A percentile compares a stretch with the other conserved stretches of the same genome.
Conservation (phyloP, 2,888 invertebrate species). For the Nipponacmea schrenckii region DNA sequence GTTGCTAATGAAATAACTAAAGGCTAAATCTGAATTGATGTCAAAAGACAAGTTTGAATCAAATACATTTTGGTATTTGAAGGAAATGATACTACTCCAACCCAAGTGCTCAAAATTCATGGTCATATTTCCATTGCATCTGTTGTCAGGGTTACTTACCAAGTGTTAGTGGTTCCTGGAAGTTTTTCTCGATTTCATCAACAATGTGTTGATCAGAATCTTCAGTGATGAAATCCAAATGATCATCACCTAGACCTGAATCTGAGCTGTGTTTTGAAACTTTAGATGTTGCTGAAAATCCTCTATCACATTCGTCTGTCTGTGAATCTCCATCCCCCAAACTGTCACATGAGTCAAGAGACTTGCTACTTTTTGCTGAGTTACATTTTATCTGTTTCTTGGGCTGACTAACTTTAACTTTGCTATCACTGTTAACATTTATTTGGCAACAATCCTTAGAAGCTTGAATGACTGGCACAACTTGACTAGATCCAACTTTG, state of each 20-base stretch:
- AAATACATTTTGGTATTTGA: no score
- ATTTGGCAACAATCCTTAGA: no score
- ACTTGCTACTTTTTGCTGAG: constrained; percentile 31
- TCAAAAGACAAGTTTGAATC: no score
- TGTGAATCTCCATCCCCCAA: constrained; percentile 36
- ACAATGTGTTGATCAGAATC: constrained; percentile 49
- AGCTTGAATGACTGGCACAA: no score
- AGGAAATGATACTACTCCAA: no score
- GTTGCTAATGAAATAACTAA: no score
- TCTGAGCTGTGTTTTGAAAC: constrained; percentile 56
- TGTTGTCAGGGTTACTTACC: constrained; percentile 38
- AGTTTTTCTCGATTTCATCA: constrained; percentile 44
- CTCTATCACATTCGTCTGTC: constrained; percentile 43
- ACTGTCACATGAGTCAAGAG: constrained; percentile 40
- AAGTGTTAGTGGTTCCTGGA: constrained; percentile 45
- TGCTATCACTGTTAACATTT: no score
- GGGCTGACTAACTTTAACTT: constrained; percentile 9
- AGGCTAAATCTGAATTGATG: no score
- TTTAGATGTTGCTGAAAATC: constrained; percentile 60
- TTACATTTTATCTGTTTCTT: constrained; percentile 34
- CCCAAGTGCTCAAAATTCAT: background rate
- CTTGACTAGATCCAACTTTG: no score
- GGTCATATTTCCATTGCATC: no score
- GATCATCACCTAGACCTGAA: constrained; percentile 58
- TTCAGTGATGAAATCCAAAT: constrained; percentile 55